A percentile compares a stretch with the other conserved stretches of the same genome.
Conservation (phyloP, 2,888 invertebrate species). For the Luperina testacea region DNA sequence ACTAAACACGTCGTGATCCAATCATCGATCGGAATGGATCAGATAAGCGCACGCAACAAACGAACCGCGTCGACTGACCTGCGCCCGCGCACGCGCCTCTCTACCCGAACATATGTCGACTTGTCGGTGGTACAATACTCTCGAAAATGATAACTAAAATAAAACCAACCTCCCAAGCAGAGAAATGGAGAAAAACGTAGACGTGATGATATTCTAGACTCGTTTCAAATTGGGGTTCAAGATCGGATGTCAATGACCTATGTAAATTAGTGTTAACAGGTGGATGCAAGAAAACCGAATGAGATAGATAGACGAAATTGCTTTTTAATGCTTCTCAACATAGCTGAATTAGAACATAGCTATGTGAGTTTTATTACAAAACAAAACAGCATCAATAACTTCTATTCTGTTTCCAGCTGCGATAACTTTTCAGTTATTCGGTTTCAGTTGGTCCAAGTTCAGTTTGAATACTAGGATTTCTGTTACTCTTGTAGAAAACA, state of each 20-base stretch:
- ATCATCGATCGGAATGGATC: slow-evolving; percentile 65
- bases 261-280: slow-evolving; percentile 65
- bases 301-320: slow-evolving; percentile 22
- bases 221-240: slow-evolving; percentile 63
- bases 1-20: slow-evolving; percentile 51
- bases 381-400: slow-evolving; percentile 6
- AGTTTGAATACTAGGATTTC: slow-evolving; percentile 10
- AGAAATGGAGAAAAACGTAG: slow-evolving; percentile 71
- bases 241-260: slow-evolving; percentile 65
- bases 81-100: slow-evolving; percentile 77
- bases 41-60: slow-evolving; percentile 82
- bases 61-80: slow-evolving; percentile 82
- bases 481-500: slow-evolving; percentile 18
- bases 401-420: background rate
- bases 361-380: slow-evolving; percentile 19
- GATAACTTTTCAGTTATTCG: slow-evolving; percentile 18
- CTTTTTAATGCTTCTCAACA: slow-evolving; percentile 25
- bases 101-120: slow-evolving; percentile 76
- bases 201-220: slow-evolving; percentile 56
- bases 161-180: slow-evolving; percentile 84
- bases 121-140: slow-evolving; percentile 77
- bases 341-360: slow-evolving; percentile 15
- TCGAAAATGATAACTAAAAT: slow-evolving; percentile 87
- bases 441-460: slow-evolving; percentile 17
- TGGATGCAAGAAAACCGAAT: slow-evolving; percentile 36